Conservation (phyloP, 2,113 vertebrate genomes). For the Dendrocopos noguchii region DNA sequence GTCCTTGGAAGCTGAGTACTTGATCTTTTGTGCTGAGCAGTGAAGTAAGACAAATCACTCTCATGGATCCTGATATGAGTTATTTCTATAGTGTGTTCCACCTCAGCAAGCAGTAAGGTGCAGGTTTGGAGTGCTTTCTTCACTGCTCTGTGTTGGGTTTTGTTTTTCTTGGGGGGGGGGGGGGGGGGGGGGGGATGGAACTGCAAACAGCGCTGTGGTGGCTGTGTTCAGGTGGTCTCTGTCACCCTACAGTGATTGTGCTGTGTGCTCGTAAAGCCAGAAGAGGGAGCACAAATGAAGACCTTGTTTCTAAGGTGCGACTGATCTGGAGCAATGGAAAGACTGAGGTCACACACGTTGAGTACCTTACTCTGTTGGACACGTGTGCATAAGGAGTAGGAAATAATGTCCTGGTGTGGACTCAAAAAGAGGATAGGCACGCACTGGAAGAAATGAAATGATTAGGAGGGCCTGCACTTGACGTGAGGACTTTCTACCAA, state of each 20-base stretch:
- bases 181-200: too few species aligned
- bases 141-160: background rate
- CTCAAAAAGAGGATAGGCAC: background rate
- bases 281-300: constrained; percentile 48
- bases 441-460: background rate
- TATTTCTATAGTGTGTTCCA: background rate
- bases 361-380: background rate
- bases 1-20: background rate
- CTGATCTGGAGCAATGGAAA: background rate
- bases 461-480: background rate
- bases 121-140: background rate
- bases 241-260: background rate
- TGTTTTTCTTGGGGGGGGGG: too few species aligned
- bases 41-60: background rate
- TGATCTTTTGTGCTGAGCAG: background rate
- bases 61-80: background rate
- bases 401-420: background rate
- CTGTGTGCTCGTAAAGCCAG: background rate
- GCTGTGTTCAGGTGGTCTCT: background rate
- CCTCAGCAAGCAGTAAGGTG: background rate
- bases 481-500: background rate
- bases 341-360: background rate
- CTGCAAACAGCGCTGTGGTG: fast-evolving
- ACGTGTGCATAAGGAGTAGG: fast-evolving
- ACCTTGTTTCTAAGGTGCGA: background rate